Evolutionary conservation across 2,797 vertebrate species (phyloP), one percentile per base, ranked within the genome.

Genomic region (Pelobates cultripes): DNA sequence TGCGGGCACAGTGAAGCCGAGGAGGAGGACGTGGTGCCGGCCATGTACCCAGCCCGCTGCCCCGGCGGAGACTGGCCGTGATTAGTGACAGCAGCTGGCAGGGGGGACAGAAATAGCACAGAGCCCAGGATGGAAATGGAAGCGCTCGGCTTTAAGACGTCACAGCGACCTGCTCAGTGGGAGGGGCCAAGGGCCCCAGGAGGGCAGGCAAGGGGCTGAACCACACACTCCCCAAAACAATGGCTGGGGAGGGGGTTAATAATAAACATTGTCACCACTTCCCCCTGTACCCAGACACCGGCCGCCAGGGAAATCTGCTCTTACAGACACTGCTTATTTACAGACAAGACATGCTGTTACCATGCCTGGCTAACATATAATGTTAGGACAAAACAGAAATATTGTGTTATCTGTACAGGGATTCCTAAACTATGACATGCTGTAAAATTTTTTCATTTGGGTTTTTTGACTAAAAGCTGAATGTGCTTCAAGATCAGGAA

Each of bases 61-160:
- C 55, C 75, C 5, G 77, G 43, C 3, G 43, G 15, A n/a, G 41
- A 4, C n/a, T 53, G 14, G 14, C n/a, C 77, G 51, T 70, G 40
- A 74, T 74, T 61, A 74, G 47, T 75, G 64, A 51, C 79, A 57
- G 63, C 71, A 53, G 64, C 63, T 28, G 71, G 28, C 55, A n/a
- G 17, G 28, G 44, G 3, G 12, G 61, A 66, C 77, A 83, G 66
- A 79, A 83, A 83, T 83, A 83, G 81, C 73, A 74, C 71, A 78
- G 76, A 40, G 67, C 82, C 82, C 41, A 70, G 76, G 76, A 83
- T 83, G 82, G 82, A 79, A 70, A 79, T 83, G 77, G 72, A 75
- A 79, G 53, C 70, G 43, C 63, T 78, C 61, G 43, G n/a, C 44
- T 51, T 5, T 51, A 69, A 15, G 47, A 75, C 82, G 82, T 83